Base-by-base conservation (phyloP, 1,140 invertebrate species). In the Macrotrachela quadricornifera region DNA sequence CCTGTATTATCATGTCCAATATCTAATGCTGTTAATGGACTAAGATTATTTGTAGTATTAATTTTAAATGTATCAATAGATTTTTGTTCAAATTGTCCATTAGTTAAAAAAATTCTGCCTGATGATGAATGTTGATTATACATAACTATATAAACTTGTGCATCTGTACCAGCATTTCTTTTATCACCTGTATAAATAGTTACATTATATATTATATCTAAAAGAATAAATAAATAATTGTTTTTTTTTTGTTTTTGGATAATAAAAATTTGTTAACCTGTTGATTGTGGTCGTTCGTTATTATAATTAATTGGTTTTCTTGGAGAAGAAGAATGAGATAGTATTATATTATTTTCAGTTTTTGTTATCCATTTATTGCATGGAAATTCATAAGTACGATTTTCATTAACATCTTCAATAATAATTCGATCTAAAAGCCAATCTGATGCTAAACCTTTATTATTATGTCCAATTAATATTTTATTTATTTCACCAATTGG, bases 1-100 rank as follows among this genome's bases (percentile, higher is more conserved):
- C 69, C 69, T 64, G 61, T 57, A 38, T 61, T 65, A 54, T 71
- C 67, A 58, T 71, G 69, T 9, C 67, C 67, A 50, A 71, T 58
- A 40, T 65, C 63, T 38, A 69, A 56, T 39, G 59, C 57, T 10
- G 62, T 59, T 11, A 70, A 50, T 0, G 67, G 68, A 55, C 65
- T 69, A 17, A 71, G 17, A 58, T 62, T 58, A 18, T 60, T 59
- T 13, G 58, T 57, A 11, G 67, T 57, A 17, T 65, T 62, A 37
- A 71, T 59, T 40, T 64, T 63, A 53, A 68, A 67, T 13, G 64
- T 62, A 56, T 69, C 62, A 6, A 64, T 65, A 49, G 59, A 60
- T 37, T 60, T 62, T 37, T 61, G 55, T 46, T 65, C 59, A 57
- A 70, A 70, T 21, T 64, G 62, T 4, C 67, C 64, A 18, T 57